Conservation (phyloP, 2,113 vertebrate genomes). For the Cyphomyrus plagiostoma region DNA sequence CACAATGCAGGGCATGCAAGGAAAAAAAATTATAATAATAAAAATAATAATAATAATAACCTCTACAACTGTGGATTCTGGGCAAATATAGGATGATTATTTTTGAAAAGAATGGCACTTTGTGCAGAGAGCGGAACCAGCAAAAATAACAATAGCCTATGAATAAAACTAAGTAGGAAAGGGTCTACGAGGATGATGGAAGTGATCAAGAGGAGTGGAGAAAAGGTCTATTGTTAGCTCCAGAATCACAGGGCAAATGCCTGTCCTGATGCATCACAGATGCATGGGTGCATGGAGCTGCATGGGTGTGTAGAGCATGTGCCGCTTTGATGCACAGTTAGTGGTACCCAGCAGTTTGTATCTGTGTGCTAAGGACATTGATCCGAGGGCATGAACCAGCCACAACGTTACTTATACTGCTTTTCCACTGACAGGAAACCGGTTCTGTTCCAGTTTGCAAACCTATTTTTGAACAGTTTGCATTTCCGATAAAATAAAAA, state of each 20-base stretch:
- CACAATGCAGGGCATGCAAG: no score
- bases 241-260: not conserved
- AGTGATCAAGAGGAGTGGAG: constrained; percentile 24
- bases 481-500: not conserved
- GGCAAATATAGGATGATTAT: constrained; percentile 33
- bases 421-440: not conserved
- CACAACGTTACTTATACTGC: not conserved
- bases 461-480: not conserved
- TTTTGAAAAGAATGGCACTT: constrained; percentile 34
- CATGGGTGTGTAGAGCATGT: not conserved
- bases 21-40: not conserved
- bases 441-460: not conserved
- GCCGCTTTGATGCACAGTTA: not conserved
- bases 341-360: not conserved
- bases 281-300: not conserved
- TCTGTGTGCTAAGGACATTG: not conserved
- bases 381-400: not conserved
- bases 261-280: not conserved
- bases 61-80: constrained; percentile 17
- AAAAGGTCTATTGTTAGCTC: constrained; percentile 18
- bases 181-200: constrained; percentile 15
- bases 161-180: constrained; percentile 17
- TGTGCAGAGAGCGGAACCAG: constrained; percentile 20
- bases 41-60: not conserved
- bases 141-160: constrained; percentile 28